Base-by-base conservation (phyloP, 1,140 invertebrate genomes). In the Phymorhynchus buccinoides region DNA sequence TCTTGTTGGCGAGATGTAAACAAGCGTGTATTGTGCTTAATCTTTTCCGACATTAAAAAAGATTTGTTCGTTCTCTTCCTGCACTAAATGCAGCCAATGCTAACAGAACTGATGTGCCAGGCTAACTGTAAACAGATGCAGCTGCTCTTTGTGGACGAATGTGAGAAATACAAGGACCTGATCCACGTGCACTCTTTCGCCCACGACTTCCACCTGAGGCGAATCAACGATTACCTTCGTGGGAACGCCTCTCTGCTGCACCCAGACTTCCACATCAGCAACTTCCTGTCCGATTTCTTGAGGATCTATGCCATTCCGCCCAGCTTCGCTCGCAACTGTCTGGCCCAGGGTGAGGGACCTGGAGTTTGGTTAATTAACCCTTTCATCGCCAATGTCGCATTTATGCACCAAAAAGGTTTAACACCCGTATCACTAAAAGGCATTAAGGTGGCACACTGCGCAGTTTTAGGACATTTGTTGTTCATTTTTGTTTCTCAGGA, bases 131-230 rank as follows among this genome's bases (percentile, higher is more conserved):
- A 89, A 77, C 92, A 96, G 95, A 95, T 96, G 90, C 95, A 95
- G 52, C 88, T 95, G 77, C 95, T 95, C 88, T 97, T 97, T 92
- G 92, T 97, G 88, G 96, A 96, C 90, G 96, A 96, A 90, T 96
- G 96, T 92, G 96, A 97, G 90, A 95, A 95, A 90, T 95, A 96
- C 41, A 96, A 96, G 93, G 92, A 94, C 35, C 87, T 94, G 56
- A 94, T 96, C 94, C 97, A 97, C 93, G 94, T 97, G 48, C 97
- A 97, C 93, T 97, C 97, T 1, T 97, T 97, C 90, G 96, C 96
- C 0, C 97, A 97, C 89, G 97, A 97, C 92, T 97, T 96, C 91
- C 97, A 97, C 92, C 93, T 97, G 48, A 94, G 96, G 80, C 95
- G 95, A 68, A 95, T 97, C 83, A 95, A 96, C 89, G 94, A 95